Conservation (phyloP, 2,888 invertebrate species). For the Zygaena filipendulae region DNA sequence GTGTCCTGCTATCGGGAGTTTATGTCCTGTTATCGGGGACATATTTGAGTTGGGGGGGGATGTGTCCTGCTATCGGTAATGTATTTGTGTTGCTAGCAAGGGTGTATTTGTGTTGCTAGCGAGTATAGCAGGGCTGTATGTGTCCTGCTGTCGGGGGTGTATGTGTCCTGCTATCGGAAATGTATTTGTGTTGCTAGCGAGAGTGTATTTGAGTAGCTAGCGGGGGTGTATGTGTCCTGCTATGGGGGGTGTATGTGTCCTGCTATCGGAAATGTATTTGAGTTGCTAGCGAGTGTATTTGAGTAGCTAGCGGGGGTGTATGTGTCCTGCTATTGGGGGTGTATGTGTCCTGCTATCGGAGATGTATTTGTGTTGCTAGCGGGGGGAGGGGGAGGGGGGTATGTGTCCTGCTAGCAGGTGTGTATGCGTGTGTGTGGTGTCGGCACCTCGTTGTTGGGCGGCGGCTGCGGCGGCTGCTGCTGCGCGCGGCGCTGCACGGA, state of each 20-base stretch:
- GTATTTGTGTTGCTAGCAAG: too few species aligned
- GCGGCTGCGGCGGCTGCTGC: conserved; percentile 48
- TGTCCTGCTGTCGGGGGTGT: conserved; percentile 3
- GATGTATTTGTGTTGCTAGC: background rate
- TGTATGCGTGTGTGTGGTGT: background rate
- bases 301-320: background rate
- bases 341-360: too few species aligned
- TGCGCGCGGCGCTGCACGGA: conserved; percentile 53
- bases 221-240: background rate
- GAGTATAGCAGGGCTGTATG: conserved; percentile 3
- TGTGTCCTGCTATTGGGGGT: conserved; percentile 2
- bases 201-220: too few species aligned
- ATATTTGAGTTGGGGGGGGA: too few species aligned
- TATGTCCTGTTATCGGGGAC: too few species aligned
- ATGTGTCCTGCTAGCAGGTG: background rate
- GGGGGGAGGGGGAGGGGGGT: background rate
- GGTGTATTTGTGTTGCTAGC: too few species aligned
- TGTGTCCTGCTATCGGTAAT: too few species aligned
- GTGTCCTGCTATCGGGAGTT: too few species aligned
- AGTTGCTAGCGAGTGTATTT: too few species aligned
- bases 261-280: too few species aligned
- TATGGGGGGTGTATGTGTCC: conserved; percentile 9
- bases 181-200: background rate
- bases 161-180: too few species aligned
- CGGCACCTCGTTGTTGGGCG: conserved; percentile 52